Evolutionary conservation across 2,888 invertebrate genomes (phyloP), one percentile per base, ranked within the genome.

Genomic region (Pristionchus exspectatus): DNA sequence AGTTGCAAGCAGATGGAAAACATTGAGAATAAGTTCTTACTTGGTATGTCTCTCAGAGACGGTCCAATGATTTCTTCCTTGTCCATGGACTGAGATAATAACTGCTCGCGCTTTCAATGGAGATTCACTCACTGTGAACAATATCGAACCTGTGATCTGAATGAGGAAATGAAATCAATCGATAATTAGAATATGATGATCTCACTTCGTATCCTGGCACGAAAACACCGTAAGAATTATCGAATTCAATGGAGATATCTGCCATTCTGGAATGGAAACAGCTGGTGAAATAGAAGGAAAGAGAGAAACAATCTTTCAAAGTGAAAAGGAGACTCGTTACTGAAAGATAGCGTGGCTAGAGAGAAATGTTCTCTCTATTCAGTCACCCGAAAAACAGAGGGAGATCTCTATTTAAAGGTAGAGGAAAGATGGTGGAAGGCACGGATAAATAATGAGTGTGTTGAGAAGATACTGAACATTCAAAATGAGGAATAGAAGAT

Each of bases 201-300:
- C 74, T 50, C 27, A 89, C 84, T 84, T 89, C 89, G 38, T 33
- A 89, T 69, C 89, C 89, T 5, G 89, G 89, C 84, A 84, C 69
- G 72, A 84, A 89, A 30, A 89, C 89, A 33, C 89, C 89, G 27
- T 84, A 63, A 5, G 72, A 1, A 24, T 89, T 89, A n/a, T 89
- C 89, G 69, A 89, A 84, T 54, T 89, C 69, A 44, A 89, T 84
- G 30, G 44, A 21, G 21, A 89, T 83, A 84, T 89, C 89, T 12
- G 84, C 66, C 83, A 81, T 81, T 14, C 66, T 69, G 87, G n/a
- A 69, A 54, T 30, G 54, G 44, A 81, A 24, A 81, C 33, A 81
- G 81, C 27, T 30, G 33, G 18, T 2, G 38, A 77, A 16, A 77
- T 7, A 21, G 44, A 33, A 16, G 50, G n/a, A 44, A 50, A 81